phyloP scores from a whole-genome alignment of 2,113 vertebrate species.

The Salvelinus fontinalis region DNA sequence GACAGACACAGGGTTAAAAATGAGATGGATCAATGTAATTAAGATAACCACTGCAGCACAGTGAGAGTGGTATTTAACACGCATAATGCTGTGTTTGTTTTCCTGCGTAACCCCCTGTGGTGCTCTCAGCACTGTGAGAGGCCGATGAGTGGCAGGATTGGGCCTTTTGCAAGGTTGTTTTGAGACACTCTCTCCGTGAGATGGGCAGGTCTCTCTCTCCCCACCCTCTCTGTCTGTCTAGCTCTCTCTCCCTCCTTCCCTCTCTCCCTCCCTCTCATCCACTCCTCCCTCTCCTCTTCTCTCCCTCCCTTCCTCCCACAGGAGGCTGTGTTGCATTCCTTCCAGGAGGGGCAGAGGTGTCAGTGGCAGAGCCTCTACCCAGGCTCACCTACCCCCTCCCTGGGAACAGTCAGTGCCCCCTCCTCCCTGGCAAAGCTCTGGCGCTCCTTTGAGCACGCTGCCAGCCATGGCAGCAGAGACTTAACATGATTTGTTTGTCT shows the following conservation, averaged over 20 bases:
- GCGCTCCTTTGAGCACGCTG: conserved; percentile 59
- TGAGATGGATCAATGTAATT: conserved; percentile 40
- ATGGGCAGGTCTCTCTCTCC: conserved; percentile 47
- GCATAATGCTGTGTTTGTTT: conserved; percentile 68
- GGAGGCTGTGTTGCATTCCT: conserved; percentile 68
- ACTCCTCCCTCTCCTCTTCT: conserved; percentile 6
- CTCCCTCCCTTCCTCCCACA: conserved; percentile 59
- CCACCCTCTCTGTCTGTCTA: not conserved
- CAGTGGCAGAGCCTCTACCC: conserved; percentile 48
- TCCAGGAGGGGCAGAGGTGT: conserved; percentile 76
- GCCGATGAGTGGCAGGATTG: conserved; percentile 57
- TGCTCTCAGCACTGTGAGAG: conserved; percentile 48
- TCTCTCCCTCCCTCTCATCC: not conserved
- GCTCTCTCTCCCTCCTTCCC: conserved; percentile 32
- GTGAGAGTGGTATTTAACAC: conserved; percentile 54
- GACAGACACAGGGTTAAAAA: conserved; percentile 25
- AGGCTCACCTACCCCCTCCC: conserved; percentile 59
- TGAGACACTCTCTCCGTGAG: conserved; percentile 51
- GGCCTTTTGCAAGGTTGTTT: conserved; percentile 21
- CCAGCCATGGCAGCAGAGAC: conserved; percentile 66
- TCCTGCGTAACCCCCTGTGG: conserved; percentile 52
- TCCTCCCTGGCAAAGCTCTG: conserved; percentile 62
- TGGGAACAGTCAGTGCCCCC: conserved; percentile 69
- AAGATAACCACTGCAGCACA: conserved; percentile 47
- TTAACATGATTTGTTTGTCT: conserved; percentile 70